Conservation (phyloP, 2,113 vertebrate genomes). For the Dunckerocampus dactyliophorus region DNA sequence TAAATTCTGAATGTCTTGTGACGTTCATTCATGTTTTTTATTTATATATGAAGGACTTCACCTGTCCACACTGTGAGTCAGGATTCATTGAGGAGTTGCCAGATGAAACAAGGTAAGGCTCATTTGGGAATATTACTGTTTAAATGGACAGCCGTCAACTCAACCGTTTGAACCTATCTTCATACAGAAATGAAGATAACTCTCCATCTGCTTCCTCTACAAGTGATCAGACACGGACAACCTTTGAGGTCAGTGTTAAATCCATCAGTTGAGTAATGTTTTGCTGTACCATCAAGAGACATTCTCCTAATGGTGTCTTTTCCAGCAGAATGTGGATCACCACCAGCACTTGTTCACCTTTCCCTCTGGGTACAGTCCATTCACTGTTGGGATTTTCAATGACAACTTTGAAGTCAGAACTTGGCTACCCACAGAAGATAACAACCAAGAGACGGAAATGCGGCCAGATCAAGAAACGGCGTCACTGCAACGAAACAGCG, state of each 20-base stretch:
- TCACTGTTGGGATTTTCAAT: conserved; percentile 88
- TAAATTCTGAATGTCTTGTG: background rate
- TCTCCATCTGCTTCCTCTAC: conserved; percentile 76
- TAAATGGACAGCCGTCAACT: background rate
- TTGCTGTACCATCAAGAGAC: conserved; percentile 14
- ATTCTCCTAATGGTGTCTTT: conserved; percentile 21
- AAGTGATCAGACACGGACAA: conserved; percentile 76
- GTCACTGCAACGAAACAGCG: conserved; percentile 83
- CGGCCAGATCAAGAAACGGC: conserved; percentile 84
- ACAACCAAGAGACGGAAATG: conserved; percentile 83
- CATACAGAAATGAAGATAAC: conserved; percentile 77
- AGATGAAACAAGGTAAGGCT: conserved; percentile 80
- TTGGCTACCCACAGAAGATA: conserved; percentile 75
- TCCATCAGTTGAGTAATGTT: background rate
- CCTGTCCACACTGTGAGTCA: conserved; percentile 89
- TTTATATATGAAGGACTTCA: conserved; percentile 79
- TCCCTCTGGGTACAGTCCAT: conserved; percentile 85
- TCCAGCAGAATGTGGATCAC: conserved; percentile 79
- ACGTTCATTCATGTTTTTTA: background rate
- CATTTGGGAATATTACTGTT: background rate
- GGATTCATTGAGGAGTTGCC: conserved; percentile 95
- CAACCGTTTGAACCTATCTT: background rate
- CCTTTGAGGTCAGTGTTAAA: conserved; percentile 78
- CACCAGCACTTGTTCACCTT: conserved; percentile 89
- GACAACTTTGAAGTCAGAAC: conserved; percentile 86